A percentile compares a stretch with the other conserved stretches of the same genome.
Evolutionary conservation across 2,797 vertebrate genomes (phyloP).

Genomic region (Cichlasoma orientale): DNA sequence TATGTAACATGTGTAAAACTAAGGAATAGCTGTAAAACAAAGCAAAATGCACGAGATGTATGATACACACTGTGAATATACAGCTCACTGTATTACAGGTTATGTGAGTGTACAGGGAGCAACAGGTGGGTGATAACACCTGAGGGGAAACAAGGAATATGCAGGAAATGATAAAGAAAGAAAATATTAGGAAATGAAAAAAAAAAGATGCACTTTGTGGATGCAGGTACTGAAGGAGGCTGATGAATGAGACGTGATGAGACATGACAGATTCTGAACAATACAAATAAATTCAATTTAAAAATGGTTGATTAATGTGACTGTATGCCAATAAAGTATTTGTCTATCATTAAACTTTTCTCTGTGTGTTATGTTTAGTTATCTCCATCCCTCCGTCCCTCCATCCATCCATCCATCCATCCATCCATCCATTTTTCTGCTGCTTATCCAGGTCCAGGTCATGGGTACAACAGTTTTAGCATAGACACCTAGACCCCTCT

Average conservation of each 20-base stretch:
- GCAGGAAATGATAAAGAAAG: not conserved
- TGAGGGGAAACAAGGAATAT: not conserved
- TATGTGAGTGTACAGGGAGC: not conserved
- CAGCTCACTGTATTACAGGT: not conserved
- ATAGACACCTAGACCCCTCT: not conserved
- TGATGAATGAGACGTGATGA: not conserved
- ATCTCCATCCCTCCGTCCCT: too few relatives aligned
- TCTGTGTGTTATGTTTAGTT: too few relatives aligned
- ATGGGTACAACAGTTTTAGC: not conserved
- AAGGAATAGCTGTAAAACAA: not conserved
- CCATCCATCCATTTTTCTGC: not conserved
- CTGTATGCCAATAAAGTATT: not conserved
- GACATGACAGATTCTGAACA: not conserved
- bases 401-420: not conserved
- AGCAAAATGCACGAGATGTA: not conserved
- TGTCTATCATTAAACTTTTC: too few relatives aligned
- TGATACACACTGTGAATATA: not conserved
- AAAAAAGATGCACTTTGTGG: not conserved
- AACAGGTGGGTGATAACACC: not conserved
- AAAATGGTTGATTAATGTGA: not conserved
- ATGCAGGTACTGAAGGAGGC: not conserved
- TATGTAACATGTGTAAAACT: not conserved
- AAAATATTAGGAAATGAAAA: not conserved
- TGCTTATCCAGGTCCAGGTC: too few relatives aligned
- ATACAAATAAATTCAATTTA: not conserved